These are phyloP conservation scores for Drosophila siamana DNA, from an alignment of 2,888 invertebrate species.

Conservation along the genomic window DNA sequence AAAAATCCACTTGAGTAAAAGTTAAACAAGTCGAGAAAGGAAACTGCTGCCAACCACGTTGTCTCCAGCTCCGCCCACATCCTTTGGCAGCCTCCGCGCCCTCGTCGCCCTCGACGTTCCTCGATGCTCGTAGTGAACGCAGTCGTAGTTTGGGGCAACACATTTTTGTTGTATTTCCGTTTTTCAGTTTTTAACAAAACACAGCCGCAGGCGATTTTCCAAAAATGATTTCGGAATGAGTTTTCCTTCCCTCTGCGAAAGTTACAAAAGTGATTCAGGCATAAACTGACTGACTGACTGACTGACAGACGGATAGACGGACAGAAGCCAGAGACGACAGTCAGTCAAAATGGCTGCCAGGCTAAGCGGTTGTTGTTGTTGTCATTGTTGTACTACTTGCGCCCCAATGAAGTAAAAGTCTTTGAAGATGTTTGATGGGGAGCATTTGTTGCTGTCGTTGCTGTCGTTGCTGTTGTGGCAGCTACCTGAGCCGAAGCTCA, in stretches of 20 bases:
- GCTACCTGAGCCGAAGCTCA: slow-evolving; percentile 62
- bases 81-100: no score
- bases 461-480: slow-evolving; percentile 35
- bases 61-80: background rate
- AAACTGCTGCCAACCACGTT: slow-evolving; percentile 35
- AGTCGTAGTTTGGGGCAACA: slow-evolving; percentile 31
- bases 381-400: slow-evolving; percentile 35
- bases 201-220: slow-evolving; percentile 81
- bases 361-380: slow-evolving; percentile 12
- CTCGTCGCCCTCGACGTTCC: no score
- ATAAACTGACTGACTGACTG: slow-evolving; percentile 52
- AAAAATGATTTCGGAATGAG: slow-evolving; percentile 77
- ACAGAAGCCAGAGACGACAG: slow-evolving; percentile 45
- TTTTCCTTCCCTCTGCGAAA: slow-evolving; percentile 67
- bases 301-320: slow-evolving; percentile 34
- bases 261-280: slow-evolving; percentile 79
- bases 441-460: slow-evolving; percentile 6
- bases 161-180: slow-evolving; percentile 73
- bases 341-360: slow-evolving; percentile 76
- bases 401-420: slow-evolving; percentile 65
- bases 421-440: slow-evolving; percentile 61
- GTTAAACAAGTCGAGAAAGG: slow-evolving; percentile 70
- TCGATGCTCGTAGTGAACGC: no score
- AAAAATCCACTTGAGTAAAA: slow-evolving; percentile 70
- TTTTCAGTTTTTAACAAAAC: slow-evolving; percentile 79